Conservation (phyloP, 2,888 invertebrate species). For the Oscheius sp. region DNA sequence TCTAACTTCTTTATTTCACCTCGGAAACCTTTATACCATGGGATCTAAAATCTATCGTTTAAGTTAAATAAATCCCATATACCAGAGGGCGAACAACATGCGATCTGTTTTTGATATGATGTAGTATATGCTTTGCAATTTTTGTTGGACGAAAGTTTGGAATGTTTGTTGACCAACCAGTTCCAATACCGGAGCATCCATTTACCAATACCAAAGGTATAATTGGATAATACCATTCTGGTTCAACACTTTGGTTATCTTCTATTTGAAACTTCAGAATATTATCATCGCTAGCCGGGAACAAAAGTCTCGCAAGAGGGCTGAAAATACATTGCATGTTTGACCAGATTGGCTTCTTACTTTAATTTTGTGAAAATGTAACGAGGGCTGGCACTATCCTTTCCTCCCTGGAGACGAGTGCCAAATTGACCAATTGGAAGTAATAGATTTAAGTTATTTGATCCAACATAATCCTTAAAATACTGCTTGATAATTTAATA, state of each 20-base stretch:
- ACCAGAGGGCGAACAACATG: too few species aligned
- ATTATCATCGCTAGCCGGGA: constrained; percentile 88
- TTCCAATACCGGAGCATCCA: constrained; percentile 82
- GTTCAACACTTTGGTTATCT: constrained; percentile 93
- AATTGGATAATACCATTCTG: constrained; percentile 85
- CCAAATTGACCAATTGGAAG: constrained; percentile 97
- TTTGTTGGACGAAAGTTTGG: constrained; percentile 94
- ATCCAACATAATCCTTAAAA: constrained; percentile 93
- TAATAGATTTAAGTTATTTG: constrained; percentile 94
- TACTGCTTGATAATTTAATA: background rate
- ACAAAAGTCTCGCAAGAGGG: constrained; percentile 84
- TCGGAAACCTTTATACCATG: constrained; percentile 67
- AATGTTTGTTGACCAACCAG: constrained; percentile 74
- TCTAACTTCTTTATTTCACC: constrained; percentile 62
- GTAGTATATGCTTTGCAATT: constrained; percentile 79
- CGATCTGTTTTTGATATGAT: constrained; percentile 83
- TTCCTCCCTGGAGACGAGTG: constrained; percentile 86
- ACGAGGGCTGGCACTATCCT: constrained; percentile 94
- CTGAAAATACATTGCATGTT: constrained; percentile 69
- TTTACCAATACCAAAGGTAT: constrained; percentile 96
- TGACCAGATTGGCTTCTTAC: constrained; percentile 54
- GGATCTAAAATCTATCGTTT: constrained; percentile 38
- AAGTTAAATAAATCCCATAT: background rate
- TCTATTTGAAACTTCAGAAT: constrained; percentile 87
- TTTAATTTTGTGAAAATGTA: constrained; percentile 91